Percentiles rank a stretch among this genome's conserved stretches.
These are phyloP conservation scores for Platycheirus rosarum DNA, from an alignment of 2,888 invertebrate genomes.

Conservation along the genomic window DNA sequence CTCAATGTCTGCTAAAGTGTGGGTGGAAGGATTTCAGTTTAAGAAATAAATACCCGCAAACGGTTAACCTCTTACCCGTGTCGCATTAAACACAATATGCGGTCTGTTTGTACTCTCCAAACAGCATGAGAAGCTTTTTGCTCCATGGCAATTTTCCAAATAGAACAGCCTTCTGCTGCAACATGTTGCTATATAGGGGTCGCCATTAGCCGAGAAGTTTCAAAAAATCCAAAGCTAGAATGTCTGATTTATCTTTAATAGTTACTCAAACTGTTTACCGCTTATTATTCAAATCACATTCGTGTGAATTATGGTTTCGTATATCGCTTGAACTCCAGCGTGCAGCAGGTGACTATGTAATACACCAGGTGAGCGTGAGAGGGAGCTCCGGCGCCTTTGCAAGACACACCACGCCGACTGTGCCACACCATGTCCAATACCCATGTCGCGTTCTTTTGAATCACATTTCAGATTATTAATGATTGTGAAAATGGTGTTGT, in stretches of 20 bases:
- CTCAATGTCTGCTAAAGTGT: neutral
- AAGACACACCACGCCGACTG: constrained; percentile 18
- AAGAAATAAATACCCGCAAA: constrained; percentile 49
- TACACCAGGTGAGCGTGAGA: too few species aligned
- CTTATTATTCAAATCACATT: constrained; percentile 73
- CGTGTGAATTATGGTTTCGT: constrained; percentile 68
- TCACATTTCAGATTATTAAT: constrained; percentile 72
- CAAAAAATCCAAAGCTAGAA: neutral
- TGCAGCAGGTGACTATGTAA: constrained; percentile 24
- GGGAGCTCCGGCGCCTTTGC: constrained; percentile 52
- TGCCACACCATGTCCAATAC: neutral
- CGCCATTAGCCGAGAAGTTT: constrained; percentile 3
- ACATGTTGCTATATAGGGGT: neutral
- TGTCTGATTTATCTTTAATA: constrained; percentile 65
- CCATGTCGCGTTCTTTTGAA: constrained; percentile 57
- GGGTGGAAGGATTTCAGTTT: constrained; percentile 31
- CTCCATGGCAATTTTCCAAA: neutral
- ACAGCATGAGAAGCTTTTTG: constrained; percentile 9
- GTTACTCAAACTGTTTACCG: constrained; percentile 66
- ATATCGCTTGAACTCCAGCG: constrained; percentile 31
- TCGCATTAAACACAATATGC: constrained; percentile 46
- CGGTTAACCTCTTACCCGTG: constrained; percentile 44
- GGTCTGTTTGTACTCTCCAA: constrained; percentile 45
- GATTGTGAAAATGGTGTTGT: constrained; percentile 69
- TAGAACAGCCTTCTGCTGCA: neutral